These are phyloP conservation scores for Beroe ovata DNA, from an alignment of 37 sponge, comb jelly and placozoan species.

Conservation along the genomic window DNA sequence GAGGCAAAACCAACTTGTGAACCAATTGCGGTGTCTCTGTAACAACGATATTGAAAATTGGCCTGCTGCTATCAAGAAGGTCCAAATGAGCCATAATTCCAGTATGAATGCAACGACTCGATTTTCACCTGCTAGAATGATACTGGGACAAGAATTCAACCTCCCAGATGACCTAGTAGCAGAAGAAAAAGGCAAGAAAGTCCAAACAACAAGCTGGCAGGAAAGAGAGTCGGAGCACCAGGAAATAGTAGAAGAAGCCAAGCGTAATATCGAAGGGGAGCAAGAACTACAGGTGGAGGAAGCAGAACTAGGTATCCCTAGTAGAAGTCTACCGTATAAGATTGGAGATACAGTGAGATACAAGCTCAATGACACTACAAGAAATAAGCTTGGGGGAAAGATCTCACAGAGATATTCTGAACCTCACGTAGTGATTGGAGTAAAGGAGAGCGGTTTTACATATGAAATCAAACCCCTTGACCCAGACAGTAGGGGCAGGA, in stretches of 20 bases:
- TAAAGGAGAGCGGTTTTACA: background rate
- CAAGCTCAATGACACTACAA: background rate
- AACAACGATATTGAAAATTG: constrained; percentile 5
- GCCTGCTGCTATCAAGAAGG: background rate
- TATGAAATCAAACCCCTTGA: background rate
- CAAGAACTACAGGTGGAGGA: background rate
- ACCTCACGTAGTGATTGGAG: background rate
- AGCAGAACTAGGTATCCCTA: background rate
- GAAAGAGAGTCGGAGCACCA: background rate
- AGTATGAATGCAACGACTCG: background rate
- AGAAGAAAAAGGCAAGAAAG: too few species aligned
- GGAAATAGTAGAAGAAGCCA: background rate
- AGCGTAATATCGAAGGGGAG: background rate
- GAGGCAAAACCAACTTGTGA: constrained; percentile 13
- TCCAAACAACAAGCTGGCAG: too few species aligned
- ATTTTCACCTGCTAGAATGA: background rate
- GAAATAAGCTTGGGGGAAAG: background rate
- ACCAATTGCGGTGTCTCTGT: background rate
- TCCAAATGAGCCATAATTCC: background rate
- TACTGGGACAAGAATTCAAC: background rate
- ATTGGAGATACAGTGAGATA: background rate
- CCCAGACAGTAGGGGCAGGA: background rate
- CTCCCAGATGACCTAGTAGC: too few species aligned
- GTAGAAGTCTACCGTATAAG: background rate
- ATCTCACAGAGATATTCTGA: background rate